phyloP scores from a whole-genome alignment of 1,140 invertebrate species.

The Marisa cornuarietis region DNA sequence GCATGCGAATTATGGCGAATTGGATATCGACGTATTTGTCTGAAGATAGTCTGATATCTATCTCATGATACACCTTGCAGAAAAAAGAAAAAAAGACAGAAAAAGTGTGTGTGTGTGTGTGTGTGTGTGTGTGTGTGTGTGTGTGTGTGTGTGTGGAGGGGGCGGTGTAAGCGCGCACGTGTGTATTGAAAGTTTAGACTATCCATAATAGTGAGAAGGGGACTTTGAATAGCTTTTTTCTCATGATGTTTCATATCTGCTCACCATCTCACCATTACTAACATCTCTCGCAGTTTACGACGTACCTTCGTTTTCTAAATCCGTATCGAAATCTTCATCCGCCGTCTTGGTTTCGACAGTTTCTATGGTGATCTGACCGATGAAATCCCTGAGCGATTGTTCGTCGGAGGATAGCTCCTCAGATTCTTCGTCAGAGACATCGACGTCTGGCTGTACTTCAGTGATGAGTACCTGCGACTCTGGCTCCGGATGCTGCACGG shows the following conservation, averaged over 20 bases:
- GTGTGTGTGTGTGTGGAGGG: too few species aligned
- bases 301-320: constrained; percentile 49
- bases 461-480: constrained; percentile 35
- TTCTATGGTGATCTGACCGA: constrained; percentile 9
- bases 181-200: too few species aligned
- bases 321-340: constrained; percentile 49
- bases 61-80: neutral
- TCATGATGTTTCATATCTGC: too few species aligned
- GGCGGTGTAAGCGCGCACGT: too few species aligned
- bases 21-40: too few species aligned
- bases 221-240: too few species aligned
- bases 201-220: too few species aligned
- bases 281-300: neutral
- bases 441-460: constrained; percentile 30
- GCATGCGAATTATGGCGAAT: too few species aligned
- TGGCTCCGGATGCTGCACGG: constrained; percentile 65
- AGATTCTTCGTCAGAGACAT: constrained; percentile 15
- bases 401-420: neutral
- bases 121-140: too few species aligned
- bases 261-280: too few species aligned
- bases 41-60: neutral
- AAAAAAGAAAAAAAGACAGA: neutral
- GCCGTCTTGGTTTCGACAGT: constrained; percentile 3
- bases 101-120: too few species aligned
- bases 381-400: neutral